These are phyloP conservation scores for Drosophila longiperda DNA, from an alignment of 2,888 invertebrate genomes.

Conservation along the genomic window DNA sequence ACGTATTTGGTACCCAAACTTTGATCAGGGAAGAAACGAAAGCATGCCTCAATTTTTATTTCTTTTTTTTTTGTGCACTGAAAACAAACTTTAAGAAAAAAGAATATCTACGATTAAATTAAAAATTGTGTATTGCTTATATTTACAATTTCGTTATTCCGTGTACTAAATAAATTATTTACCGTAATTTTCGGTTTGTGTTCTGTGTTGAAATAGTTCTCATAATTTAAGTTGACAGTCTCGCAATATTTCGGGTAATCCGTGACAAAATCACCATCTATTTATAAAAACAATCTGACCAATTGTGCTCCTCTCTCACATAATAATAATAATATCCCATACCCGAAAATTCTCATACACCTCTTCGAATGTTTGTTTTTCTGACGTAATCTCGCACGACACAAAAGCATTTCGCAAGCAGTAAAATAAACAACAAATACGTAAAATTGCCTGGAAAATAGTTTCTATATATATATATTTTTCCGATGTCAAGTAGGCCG, in stretches of 20 bases:
- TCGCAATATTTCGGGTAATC: conserved; percentile 48
- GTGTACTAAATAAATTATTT: conserved; percentile 11
- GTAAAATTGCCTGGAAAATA: conserved; percentile 62
- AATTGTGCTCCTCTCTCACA: conserved; percentile 34
- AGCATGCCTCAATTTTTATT: neutral
- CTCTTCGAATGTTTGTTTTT: conserved; percentile 39
- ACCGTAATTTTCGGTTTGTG: neutral
- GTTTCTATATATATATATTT: conserved; percentile 25
- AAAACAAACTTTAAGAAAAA: neutral
- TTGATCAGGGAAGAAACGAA: conserved; percentile 25
- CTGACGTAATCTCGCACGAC: conserved; percentile 62
- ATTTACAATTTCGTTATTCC: neutral
- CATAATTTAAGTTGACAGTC: conserved; percentile 27
- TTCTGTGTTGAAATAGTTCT: conserved; percentile 15
- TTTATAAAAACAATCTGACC: conserved; percentile 60
- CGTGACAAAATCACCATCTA: conserved; percentile 58
- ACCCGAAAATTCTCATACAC: conserved; percentile 46
- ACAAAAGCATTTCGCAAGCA: conserved; percentile 67
- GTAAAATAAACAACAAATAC: conserved; percentile 72
- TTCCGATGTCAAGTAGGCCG: conserved; percentile 48
- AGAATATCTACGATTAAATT: neutral
- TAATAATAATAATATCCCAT: conserved; percentile 1
- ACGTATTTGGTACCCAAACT: conserved; percentile 22
- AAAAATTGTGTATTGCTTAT: neutral
- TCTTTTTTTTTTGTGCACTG: neutral